These are phyloP conservation scores for Quadroppia sp. DNA, from an alignment of 2,888 invertebrate genomes.

Conservation along the genomic window DNA sequence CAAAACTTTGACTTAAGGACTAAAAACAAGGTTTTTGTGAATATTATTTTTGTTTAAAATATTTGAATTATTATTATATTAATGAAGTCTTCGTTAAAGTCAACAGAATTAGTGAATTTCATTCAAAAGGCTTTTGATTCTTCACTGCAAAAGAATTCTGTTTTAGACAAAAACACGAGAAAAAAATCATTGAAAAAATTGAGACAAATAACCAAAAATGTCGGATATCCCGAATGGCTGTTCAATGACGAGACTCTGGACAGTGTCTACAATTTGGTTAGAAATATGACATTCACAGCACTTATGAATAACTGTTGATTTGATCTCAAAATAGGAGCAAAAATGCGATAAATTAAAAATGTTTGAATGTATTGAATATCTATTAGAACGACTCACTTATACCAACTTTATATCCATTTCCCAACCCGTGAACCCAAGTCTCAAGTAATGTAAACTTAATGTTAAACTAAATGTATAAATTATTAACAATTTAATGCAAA, in stretches of 20 bases:
- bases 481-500: background rate
- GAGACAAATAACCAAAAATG: slow-evolving; percentile 55
- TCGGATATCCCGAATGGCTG: slow-evolving; percentile 57
- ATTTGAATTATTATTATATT: background rate
- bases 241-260: slow-evolving; percentile 47
- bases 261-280: background rate
- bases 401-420: background rate
- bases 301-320: background rate
- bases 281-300: background rate
- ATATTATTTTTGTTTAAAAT: background rate
- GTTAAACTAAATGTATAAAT: background rate
- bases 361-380: slow-evolving; percentile 1
- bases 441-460: background rate
- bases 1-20: background rate
- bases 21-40: background rate
- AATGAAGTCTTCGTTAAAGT: too few species aligned
- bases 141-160: background rate
- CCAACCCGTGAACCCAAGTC: background rate
- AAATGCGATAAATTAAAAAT: background rate
- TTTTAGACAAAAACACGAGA: background rate
- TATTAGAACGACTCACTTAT: background rate
- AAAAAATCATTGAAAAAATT: slow-evolving; percentile 53
- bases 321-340: background rate
- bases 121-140: background rate
- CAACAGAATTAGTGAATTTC: background rate